Evolutionary conservation across 2,888 invertebrate genomes (phyloP).

Genomic region (Thymelicus lineola): DNA sequence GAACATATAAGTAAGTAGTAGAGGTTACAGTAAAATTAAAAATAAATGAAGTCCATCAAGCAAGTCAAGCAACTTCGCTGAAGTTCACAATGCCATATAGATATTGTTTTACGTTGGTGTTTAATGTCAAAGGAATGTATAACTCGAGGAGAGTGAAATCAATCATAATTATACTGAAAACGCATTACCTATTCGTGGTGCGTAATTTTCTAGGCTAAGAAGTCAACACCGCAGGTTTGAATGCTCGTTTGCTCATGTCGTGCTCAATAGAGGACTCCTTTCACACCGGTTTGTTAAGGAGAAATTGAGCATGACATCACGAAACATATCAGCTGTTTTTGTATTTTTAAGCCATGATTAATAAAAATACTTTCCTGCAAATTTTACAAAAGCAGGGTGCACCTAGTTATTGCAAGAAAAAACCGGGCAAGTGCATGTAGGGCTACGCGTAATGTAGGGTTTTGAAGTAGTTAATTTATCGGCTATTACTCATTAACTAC

Average conservation of each 20-base stretch:
- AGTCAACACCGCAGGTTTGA: conserved; percentile 43
- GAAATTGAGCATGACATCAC: conserved; percentile 43
- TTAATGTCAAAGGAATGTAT: conserved; percentile 32
- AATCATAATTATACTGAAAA: conserved; percentile 41
- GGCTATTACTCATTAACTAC: too few relatives aligned
- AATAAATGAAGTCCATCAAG: neutral
- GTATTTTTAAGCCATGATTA: conserved; percentile 4
- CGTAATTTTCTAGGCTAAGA: conserved; percentile 47
- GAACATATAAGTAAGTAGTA: conserved; percentile 14
- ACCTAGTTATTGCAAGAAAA: too few relatives aligned
- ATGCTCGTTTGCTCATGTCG: conserved; percentile 31
- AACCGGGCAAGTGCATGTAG: too few relatives aligned
- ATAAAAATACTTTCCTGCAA: neutral
- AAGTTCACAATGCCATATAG: neutral
- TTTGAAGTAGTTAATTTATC: too few relatives aligned
- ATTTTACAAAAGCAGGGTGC: neutral
- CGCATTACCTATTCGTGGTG: conserved; percentile 43
- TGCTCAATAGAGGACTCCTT: conserved; percentile 39
- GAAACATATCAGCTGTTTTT: conserved; percentile 24
- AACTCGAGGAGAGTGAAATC: conserved; percentile 42
- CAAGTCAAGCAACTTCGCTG: neutral
- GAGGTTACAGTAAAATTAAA: conserved; percentile 6
- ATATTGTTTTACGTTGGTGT: neutral
- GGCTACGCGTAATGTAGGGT: too few relatives aligned
- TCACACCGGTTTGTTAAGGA: conserved; percentile 47